Percentiles rank a stretch among this genome's conserved stretches.
Evolutionary conservation across 1,140 invertebrate species (phyloP).

Genomic region (Macrobrachium rosenbergii): DNA sequence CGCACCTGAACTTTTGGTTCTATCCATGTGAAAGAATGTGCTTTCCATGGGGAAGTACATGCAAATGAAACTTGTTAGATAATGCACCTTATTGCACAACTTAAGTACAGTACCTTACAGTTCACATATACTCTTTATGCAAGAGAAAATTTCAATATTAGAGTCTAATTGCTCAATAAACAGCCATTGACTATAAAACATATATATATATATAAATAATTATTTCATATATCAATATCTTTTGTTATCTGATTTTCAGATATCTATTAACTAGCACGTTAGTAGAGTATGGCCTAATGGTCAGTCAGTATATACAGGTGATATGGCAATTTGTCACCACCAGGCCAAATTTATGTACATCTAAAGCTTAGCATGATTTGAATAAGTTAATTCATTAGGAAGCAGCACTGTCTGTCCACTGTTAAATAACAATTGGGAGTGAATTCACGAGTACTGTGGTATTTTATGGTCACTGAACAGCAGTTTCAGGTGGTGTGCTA

Average conservation of each 20-base stretch:
- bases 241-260: constrained; percentile 38
- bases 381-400: constrained; percentile 59
- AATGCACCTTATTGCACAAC: too few species aligned
- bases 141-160: constrained; percentile 8
- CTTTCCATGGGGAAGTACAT: too few species aligned
- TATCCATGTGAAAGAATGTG: too few species aligned
- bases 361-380: constrained; percentile 51
- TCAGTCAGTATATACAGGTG: constrained; percentile 45
- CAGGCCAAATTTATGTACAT: constrained; percentile 49
- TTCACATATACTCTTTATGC: not conserved
- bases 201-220: constrained; percentile 53
- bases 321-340: constrained; percentile 49
- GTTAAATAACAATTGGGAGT: not conserved
- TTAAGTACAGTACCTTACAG: not conserved
- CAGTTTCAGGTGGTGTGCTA: constrained; percentile 70
- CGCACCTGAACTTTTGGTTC: too few species aligned
- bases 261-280: constrained; percentile 49
- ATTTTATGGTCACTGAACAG: constrained; percentile 70
- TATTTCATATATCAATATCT: constrained; percentile 48
- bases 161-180: constrained; percentile 55
- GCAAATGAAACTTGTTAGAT: too few species aligned
- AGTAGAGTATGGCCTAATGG: constrained; percentile 28
- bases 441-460: not conserved
- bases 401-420: constrained; percentile 40
- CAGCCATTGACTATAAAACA: constrained; percentile 54